phyloP scores from a whole-genome alignment of 2,888 invertebrate species.

The Lasioglossum oenotherae region DNA sequence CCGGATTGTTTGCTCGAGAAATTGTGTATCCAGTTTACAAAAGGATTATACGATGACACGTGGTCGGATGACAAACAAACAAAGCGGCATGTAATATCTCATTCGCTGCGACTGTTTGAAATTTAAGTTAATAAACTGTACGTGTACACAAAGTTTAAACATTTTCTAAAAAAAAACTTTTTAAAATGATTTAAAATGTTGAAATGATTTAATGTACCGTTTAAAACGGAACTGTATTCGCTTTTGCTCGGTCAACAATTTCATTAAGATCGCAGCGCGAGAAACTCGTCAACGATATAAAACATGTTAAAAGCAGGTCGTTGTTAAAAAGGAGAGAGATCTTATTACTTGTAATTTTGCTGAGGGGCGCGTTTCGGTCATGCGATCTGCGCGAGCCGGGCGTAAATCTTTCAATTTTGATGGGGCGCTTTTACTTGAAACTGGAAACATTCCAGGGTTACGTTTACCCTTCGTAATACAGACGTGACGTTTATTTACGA shows the following conservation, averaged over 20 bases:
- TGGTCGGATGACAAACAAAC: background rate
- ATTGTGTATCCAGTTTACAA: background rate
- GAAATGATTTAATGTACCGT: background rate
- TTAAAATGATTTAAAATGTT: background rate
- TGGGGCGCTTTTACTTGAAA: constrained; percentile 39
- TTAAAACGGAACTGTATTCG: background rate
- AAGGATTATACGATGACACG: background rate
- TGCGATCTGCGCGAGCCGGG: constrained; percentile 8
- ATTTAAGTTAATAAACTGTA: background rate
- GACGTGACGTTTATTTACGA: constrained; percentile 56
- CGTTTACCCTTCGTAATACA: constrained; percentile 31
- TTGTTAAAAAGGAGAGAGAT: constrained; percentile 25
- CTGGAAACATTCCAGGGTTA: constrained; percentile 45
- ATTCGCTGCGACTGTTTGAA: background rate
- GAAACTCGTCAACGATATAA: background rate
- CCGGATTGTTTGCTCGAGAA: constrained; percentile 8
- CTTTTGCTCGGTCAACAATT: background rate
- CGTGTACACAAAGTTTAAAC: background rate
- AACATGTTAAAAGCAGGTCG: background rate
- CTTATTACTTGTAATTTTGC: background rate
- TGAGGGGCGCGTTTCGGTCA: constrained; percentile 3
- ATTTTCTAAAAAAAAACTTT: background rate
- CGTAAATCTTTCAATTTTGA: constrained; percentile 38
- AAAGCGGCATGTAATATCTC: background rate
- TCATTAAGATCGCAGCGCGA: background rate